These are phyloP conservation scores for Macaria notata DNA, from an alignment of 2,888 invertebrate species.

Conservation along the genomic window DNA sequence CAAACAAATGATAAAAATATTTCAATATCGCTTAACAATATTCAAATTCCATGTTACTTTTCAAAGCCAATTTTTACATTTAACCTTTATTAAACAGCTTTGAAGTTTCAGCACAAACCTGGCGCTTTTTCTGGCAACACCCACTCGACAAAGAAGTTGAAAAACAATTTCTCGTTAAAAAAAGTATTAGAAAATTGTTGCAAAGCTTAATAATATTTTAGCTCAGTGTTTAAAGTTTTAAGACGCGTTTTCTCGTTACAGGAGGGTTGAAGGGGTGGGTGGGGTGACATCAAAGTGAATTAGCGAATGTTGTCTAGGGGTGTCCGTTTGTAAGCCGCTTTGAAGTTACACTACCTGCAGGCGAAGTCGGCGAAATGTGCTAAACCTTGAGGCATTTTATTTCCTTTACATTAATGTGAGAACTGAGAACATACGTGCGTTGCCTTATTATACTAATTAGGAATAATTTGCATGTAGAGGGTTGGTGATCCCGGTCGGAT, in stretches of 20 bases:
- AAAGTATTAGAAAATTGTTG: slow-evolving; percentile 65
- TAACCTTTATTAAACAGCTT: slow-evolving; percentile 36
- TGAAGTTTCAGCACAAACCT: slow-evolving; percentile 35
- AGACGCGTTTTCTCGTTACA: slow-evolving; percentile 75
- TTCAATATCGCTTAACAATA: no score
- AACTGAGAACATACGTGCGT: slow-evolving; percentile 10
- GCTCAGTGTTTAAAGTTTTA: slow-evolving; percentile 70
- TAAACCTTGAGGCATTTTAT: slow-evolving; percentile 63
- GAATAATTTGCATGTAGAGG: slow-evolving; percentile 1
- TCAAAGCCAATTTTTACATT: slow-evolving; percentile 20
- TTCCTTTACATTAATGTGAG: slow-evolving; percentile 47
- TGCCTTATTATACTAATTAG: slow-evolving; percentile 16
- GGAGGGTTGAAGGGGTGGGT: slow-evolving; percentile 38
- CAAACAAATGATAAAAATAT: no score
- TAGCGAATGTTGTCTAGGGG: slow-evolving; percentile 81
- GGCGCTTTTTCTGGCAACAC: slow-evolving; percentile 40
- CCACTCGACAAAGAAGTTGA: slow-evolving; percentile 46
- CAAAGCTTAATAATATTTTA: slow-evolving; percentile 68
- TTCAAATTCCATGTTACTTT: not conserved
- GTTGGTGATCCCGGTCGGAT: slow-evolving; percentile 6
- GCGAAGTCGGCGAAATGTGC: slow-evolving; percentile 61
- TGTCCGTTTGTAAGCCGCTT: slow-evolving; percentile 79
- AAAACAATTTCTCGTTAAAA: slow-evolving; percentile 64
- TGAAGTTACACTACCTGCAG: slow-evolving; percentile 75
- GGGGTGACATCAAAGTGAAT: slow-evolving; percentile 79